Base-by-base conservation (phyloP, 2,888 invertebrate genomes). In the Drosophila barbarae region DNA sequence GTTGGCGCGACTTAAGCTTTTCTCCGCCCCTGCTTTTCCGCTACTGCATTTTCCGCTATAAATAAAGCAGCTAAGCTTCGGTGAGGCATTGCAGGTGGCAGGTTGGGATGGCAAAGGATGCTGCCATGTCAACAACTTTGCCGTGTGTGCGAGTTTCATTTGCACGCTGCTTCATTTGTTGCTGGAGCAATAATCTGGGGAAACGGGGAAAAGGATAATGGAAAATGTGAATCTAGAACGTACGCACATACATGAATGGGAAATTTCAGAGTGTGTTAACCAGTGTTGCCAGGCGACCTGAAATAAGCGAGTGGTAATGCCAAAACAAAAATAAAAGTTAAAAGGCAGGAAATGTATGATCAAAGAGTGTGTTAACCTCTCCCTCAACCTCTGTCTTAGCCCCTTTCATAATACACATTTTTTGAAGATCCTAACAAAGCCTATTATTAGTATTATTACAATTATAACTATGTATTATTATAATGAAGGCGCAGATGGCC, bases 41-140 rank as follows among this genome's bases (percentile, higher is more conserved):
- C 42, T 2, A 5, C 42, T 82, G 77, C 83, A 76, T 57, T 77
- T 72, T 56, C 70, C 53, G 72, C 74, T 67, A 80, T 83, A 80
- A 80, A 78, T 83, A 76, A 73, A 70, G 65, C 60, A 71, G 79
- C 69, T 76, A 78, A 73, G 58, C 71, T 63, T 63, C 50, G 49
- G 15, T 21, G 54, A 28, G 49, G 38, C n/a, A 36, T 23, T 8
- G 39, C n/a, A 47, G 32, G 32, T 34, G 30, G 49, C 15, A 21
- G 15, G 15, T 10, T 55, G 5, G 21, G 30, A 12, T n/a, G 41
- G 13, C 10, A 15, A 34, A 12, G 36, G 34, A 46, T 35, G 67
- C 64, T 72, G 73, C 58, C 61, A 71, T 71, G 73, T 78, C 71
- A 71, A 69, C 69, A 77, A 77, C 73, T 78, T 78, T 38, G 73